Evolutionary conservation across 2,888 invertebrate species (phyloP).

Genomic region (Diarsia brunnea): DNA sequence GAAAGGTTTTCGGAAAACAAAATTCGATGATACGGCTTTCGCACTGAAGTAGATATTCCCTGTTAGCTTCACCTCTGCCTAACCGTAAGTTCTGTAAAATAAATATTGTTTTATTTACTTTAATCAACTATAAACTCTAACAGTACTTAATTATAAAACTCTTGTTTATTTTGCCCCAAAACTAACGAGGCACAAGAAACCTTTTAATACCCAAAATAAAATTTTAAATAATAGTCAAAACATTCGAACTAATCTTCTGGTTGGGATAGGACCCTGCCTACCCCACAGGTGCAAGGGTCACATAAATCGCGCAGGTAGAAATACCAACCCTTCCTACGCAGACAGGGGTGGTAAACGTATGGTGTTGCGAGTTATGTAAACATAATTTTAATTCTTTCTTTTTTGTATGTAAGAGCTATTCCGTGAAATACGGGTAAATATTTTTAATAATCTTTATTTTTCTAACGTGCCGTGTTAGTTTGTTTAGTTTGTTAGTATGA

Average conservation of each 20-base stretch:
- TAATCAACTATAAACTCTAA: background rate
- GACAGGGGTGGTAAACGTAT: slow-evolving; percentile 49
- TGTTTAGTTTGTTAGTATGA: too few species aligned
- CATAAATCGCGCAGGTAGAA: slow-evolving; percentile 81
- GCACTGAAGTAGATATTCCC: too few species aligned
- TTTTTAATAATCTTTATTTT: background rate
- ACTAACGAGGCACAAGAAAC: slow-evolving; percentile 3
- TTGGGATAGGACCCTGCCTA: slow-evolving; percentile 15
- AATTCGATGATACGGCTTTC: too few species aligned
- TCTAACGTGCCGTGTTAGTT: background rate
- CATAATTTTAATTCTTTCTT: too few species aligned
- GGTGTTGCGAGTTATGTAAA: background rate
- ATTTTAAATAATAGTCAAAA: slow-evolving; percentile 45
- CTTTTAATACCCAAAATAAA: slow-evolving; percentile 31
- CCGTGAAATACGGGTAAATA: background rate
- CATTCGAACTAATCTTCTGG: slow-evolving; percentile 22
- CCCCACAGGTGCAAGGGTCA: slow-evolving; percentile 75
- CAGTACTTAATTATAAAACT: background rate
- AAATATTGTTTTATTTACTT: background rate
- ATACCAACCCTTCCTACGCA: slow-evolving; percentile 75
- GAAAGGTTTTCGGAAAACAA: too few species aligned
- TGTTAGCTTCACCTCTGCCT: too few species aligned
- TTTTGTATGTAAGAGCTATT: too few species aligned
- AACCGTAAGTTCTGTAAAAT: too few species aligned
- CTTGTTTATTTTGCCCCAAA: slow-evolving; percentile 8